Conservation (phyloP, 2,888 invertebrate species). For the Petrolisthes manimaculis region DNA sequence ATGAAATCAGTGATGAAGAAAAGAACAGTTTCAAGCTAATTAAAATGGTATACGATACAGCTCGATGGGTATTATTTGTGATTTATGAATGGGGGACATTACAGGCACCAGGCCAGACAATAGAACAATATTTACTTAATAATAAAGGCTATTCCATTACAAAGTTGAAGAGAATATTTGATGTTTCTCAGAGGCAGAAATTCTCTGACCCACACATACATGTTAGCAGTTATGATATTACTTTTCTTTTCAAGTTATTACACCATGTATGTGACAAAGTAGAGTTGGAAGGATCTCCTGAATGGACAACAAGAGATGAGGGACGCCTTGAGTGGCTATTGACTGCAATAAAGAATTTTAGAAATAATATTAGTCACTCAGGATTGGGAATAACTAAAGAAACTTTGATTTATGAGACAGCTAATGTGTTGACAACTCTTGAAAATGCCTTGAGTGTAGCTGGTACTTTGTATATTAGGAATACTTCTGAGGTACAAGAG, state of each 20-base stretch:
- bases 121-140: slow-evolving; percentile 20
- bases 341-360: slow-evolving; percentile 19
- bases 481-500: background rate
- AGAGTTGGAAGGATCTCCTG: background rate
- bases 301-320: background rate
- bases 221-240: slow-evolving; percentile 24
- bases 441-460: background rate
- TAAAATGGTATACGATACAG: slow-evolving; percentile 27
- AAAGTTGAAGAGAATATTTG: slow-evolving; percentile 4
- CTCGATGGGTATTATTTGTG: slow-evolving; percentile 19
- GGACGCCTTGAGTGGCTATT: slow-evolving; percentile 13
- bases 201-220: background rate
- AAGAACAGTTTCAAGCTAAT: slow-evolving; percentile 23
- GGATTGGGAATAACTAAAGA: slow-evolving; percentile 3
- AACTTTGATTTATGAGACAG: background rate
- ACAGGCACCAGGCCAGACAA: slow-evolving; percentile 14
- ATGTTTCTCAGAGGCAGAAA: background rate
- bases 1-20: slow-evolving; percentile 33
- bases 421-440: background rate
- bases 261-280: slow-evolving; percentile 22
- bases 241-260: background rate
- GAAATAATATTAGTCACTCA: slow-evolving; percentile 25
- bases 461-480: background rate
- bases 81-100: slow-evolving; percentile 27
- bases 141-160: background rate